Conservation (phyloP, 2,888 invertebrate genomes). For the Rosalia funebris region DNA sequence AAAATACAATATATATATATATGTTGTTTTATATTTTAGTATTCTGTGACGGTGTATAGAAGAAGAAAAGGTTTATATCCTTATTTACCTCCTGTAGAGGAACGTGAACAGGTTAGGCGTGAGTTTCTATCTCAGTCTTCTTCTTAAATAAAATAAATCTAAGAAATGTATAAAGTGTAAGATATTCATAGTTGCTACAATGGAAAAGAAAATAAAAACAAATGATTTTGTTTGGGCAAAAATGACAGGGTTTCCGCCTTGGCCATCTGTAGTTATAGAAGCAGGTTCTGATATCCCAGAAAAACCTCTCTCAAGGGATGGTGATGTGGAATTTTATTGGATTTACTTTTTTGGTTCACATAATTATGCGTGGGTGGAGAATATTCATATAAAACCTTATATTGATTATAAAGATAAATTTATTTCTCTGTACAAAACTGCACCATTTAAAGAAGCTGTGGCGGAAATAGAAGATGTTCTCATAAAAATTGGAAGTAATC, state of each 20-base stretch:
- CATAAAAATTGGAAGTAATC: slow-evolving; percentile 21
- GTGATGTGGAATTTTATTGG: slow-evolving; percentile 27
- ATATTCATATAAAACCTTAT: slow-evolving; percentile 40
- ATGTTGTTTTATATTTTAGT: slow-evolving; percentile 64
- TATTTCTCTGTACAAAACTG: slow-evolving; percentile 32
- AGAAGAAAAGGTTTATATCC: slow-evolving; percentile 73
- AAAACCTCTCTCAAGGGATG: slow-evolving; percentile 24
- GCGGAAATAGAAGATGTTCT: slow-evolving; percentile 33
- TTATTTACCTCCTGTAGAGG: slow-evolving; percentile 74
- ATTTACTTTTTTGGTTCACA: slow-evolving; percentile 46
- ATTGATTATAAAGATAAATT: slow-evolving; percentile 36
- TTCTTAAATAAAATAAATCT: no score
- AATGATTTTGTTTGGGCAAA: slow-evolving; percentile 44
- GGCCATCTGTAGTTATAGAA: slow-evolving; percentile 45
- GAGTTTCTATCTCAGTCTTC: slow-evolving; percentile 28
- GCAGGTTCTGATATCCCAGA: slow-evolving; percentile 26
- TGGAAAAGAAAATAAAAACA: slow-evolving; percentile 26
- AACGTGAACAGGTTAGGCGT: slow-evolving; percentile 73
- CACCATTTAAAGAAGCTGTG: slow-evolving; percentile 31
- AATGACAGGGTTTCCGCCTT: slow-evolving; percentile 40
- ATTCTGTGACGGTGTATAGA: slow-evolving; percentile 69
- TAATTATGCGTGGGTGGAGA: slow-evolving; percentile 46
- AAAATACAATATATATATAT: neutral
- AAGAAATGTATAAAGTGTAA: neutral
- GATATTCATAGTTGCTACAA: neutral